Evolutionary conservation across 2,888 invertebrate species (phyloP).

Genomic region (Drosophila borborema): DNA sequence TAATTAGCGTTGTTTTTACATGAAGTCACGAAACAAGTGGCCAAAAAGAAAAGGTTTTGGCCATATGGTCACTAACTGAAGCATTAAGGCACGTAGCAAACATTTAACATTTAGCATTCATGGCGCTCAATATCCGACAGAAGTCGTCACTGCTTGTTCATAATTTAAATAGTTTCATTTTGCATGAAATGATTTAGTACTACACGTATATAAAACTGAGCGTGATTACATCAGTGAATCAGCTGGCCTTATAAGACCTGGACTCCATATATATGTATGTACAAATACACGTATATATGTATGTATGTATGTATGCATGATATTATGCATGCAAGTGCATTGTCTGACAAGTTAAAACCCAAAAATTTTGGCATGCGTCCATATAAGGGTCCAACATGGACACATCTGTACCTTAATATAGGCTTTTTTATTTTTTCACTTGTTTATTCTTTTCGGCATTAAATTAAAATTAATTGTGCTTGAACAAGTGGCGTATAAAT

Average conservation of each 20-base stretch:
- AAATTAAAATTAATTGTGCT: slow-evolving; percentile 77
- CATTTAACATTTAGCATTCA: slow-evolving; percentile 59
- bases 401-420: slow-evolving; percentile 60
- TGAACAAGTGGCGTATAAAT: slow-evolving; percentile 62
- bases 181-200: slow-evolving; percentile 4
- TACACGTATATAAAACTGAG: not conserved
- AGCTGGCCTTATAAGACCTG: slow-evolving; percentile 17
- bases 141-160: slow-evolving; percentile 50
- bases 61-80: slow-evolving; percentile 48
- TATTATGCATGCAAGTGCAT: slow-evolving; percentile 64
- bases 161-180: slow-evolving; percentile 44
- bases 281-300: too few species aligned
- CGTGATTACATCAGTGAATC: slow-evolving; percentile 35
- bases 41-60: slow-evolving; percentile 23
- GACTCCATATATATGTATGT: not conserved
- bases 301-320: not conserved
- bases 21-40: slow-evolving; percentile 49
- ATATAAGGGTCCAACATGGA: slow-evolving; percentile 67
- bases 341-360: slow-evolving; percentile 42
- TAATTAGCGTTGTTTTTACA: slow-evolving; percentile 55
- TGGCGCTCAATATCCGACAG: slow-evolving; percentile 31
- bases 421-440: slow-evolving; percentile 5
- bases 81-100: slow-evolving; percentile 49
- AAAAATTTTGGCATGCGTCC: slow-evolving; percentile 24
- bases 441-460: slow-evolving; percentile 40